phyloP scores from a whole-genome alignment of 1,140 invertebrate species.

The Mycetomoellerius zeteki region DNA sequence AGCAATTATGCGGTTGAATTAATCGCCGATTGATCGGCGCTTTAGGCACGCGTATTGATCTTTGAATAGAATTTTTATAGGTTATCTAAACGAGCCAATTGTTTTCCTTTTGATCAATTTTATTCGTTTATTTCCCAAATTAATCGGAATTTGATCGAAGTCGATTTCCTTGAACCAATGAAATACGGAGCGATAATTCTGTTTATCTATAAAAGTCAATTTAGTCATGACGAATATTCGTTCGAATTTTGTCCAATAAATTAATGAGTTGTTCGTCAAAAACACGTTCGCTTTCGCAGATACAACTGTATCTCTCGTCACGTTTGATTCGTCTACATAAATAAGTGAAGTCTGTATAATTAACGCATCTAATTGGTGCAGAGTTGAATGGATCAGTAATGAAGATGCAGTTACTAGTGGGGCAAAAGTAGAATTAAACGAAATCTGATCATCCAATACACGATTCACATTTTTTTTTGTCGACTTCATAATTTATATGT shows the following conservation, averaged over 20 bases:
- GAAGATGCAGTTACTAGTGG: slow-evolving; percentile 29
- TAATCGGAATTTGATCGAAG: neutral
- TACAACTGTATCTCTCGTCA: neutral
- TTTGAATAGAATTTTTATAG: neutral
- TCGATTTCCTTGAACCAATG: neutral
- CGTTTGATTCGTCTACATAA: neutral
- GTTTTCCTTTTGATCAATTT: neutral
- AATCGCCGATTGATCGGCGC: neutral
- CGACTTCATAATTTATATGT: neutral
- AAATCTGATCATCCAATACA: neutral
- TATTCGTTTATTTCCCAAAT: neutral
- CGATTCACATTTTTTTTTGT: neutral
- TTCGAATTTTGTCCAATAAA: neutral
- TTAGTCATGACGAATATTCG: neutral
- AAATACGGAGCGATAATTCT: neutral
- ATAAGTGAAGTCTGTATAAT: slow-evolving; percentile 12
- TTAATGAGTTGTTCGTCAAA: neutral
- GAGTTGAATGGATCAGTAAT: neutral
- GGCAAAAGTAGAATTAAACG: neutral
- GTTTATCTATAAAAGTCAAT: neutral
- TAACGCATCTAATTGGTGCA: neutral
- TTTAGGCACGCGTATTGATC: neutral
- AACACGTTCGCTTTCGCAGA: neutral
- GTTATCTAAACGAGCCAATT: neutral
- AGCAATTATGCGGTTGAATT: neutral